Conservation (phyloP, 2,113 vertebrate genomes). For the Rostratula benghalensis region DNA sequence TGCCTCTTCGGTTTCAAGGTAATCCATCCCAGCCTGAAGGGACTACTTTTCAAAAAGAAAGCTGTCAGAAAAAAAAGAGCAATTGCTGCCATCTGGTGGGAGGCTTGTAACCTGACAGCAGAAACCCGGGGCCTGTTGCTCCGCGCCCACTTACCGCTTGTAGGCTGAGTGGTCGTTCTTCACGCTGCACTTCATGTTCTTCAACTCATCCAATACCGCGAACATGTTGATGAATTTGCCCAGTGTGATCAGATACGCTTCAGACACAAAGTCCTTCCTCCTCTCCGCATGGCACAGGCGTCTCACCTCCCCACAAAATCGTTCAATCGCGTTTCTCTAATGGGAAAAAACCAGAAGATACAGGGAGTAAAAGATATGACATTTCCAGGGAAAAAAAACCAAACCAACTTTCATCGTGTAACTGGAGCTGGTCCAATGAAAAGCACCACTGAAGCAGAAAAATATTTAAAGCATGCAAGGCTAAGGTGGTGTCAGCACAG, state of each 20-base stretch:
- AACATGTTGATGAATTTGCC: slow-evolving; percentile 99
- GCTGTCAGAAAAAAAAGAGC: background rate
- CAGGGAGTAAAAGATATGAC: background rate
- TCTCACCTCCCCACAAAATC: slow-evolving; percentile 94
- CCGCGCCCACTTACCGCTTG: slow-evolving; percentile 80
- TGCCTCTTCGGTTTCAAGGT: background rate
- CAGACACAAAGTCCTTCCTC: slow-evolving; percentile 96
- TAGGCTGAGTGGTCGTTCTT: slow-evolving; percentile 98
- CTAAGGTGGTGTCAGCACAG: background rate
- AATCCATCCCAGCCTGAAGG: background rate
- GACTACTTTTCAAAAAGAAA: background rate
- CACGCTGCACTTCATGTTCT: slow-evolving; percentile 99
- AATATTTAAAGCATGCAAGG: background rate
- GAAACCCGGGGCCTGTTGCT: background rate
- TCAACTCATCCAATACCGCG: slow-evolving; percentile 93
- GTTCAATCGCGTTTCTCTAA: slow-evolving; percentile 93
- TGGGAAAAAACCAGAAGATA: background rate
- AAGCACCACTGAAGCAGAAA: background rate
- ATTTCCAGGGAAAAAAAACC: background rate
- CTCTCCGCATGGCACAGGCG: slow-evolving; percentile 92
- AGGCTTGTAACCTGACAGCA: background rate
- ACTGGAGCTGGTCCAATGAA: background rate
- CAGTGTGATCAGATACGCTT: slow-evolving; percentile 93
- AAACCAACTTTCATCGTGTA: fast-evolving
- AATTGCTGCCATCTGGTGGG: slow-evolving; percentile 74